Base-by-base conservation (phyloP, 2,888 invertebrate species). In the Byasa hedistus region DNA sequence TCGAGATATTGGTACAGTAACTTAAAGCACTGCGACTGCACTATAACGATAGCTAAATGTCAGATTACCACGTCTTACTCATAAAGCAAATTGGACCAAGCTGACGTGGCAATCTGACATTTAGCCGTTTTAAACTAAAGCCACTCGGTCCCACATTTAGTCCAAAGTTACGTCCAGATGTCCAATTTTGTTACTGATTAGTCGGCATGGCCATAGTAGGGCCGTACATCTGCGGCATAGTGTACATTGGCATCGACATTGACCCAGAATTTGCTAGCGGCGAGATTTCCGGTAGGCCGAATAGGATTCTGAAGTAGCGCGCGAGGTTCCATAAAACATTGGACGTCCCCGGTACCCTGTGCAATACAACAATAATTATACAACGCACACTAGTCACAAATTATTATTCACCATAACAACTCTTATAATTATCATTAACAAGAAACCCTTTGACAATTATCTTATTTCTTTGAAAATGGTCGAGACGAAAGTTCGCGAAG, bases 341-440 rank as follows among this genome's bases (percentile, higher is more conserved):
- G 92, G 90, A 83, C 89, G 92, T 86, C 90, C 86, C 89, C 86
- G 92, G 87, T 82, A 87, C 81, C 92, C 92, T 92, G 89, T 81
- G 86, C 76, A 84, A 82, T 69, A 76, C 68, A 74, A 76, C 60
- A 73, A 70, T 68, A 51, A 68, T 71, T 73, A 72, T 69, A 72
- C 72, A 64, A 65, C 64, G 71, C 61, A 60, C 71, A 52, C 12
- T 24, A 4, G 19, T 59, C n/a, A 24, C 59, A 48, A 22, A 36
- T 36, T 15, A 57, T 22, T 22, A 36, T 15, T 22, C 23, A 52
- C 22, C 8, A 22, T 22, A 10, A 22, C 10, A 21, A 54, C 15
- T 22, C 22, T 7, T 22, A 54, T 51, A 19, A 56, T 57, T 36
- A 32, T 36, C 27, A 21, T 32, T 36, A 5, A 22, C 0, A 51